These are phyloP conservation scores for Porites australiensis DNA, from an alignment of 64 coral and sea anemone species.

Conservation along the genomic window DNA sequence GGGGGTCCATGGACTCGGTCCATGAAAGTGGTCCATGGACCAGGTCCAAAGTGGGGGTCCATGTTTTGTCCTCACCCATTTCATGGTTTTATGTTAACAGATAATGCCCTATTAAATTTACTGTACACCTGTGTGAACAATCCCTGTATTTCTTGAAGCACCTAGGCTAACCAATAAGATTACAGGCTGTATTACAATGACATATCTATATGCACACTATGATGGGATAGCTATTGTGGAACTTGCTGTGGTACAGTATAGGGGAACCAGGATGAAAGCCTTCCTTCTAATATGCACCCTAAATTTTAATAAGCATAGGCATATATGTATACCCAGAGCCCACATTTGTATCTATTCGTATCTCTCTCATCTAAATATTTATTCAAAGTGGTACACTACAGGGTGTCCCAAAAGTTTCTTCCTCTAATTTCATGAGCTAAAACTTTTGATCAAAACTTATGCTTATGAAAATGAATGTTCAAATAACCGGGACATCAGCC, in stretches of 20 bases:
- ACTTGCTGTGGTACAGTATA: background rate
- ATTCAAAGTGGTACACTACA: constrained; percentile 8
- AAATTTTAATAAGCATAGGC: background rate
- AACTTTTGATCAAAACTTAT: background rate
- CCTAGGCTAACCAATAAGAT: constrained; percentile 5
- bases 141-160: constrained; percentile 3
- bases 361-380: background rate
- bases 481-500: background rate
- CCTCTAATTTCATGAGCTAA: no score
- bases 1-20: background rate
- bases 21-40: background rate
- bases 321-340: background rate
- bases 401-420: no score
- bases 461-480: constrained; percentile 6
- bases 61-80: no score
- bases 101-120: constrained; percentile 4
- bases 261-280: background rate
- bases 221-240: background rate
- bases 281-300: background rate
- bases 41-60: background rate
- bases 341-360: background rate
- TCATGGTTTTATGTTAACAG: background rate
- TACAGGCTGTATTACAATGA: background rate
- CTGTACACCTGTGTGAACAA: constrained; percentile 7
- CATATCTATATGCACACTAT: constrained; percentile 20